Percentiles rank a stretch among this genome's conserved stretches.
Conservation (phyloP, 92 coral and sea anemone genomes). For the Metridium senile region DNA sequence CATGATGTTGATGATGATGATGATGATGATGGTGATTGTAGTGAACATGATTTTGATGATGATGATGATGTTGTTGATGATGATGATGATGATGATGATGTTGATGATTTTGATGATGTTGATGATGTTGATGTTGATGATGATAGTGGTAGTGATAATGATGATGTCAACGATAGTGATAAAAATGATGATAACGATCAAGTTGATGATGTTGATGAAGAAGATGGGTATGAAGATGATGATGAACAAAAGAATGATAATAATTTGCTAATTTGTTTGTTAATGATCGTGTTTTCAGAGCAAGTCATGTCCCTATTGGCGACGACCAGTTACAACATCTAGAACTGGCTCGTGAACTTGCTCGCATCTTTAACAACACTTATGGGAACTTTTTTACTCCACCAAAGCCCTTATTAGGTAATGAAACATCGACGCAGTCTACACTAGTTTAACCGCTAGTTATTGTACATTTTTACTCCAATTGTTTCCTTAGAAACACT, state of each 20-base stretch:
- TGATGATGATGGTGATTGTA: too few species aligned
- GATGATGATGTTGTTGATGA: not conserved
- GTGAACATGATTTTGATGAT: not conserved
- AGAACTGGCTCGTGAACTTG: conserved; percentile 84
- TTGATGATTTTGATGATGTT: too few species aligned
- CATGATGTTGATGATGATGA: too few species aligned
- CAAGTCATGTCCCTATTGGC: conserved; percentile 85
- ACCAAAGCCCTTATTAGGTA: conserved; percentile 75
- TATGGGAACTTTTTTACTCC: conserved; percentile 63
- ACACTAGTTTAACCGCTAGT: too few species aligned
- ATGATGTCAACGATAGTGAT: not conserved
- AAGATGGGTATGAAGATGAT: too few species aligned
- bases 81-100: not conserved
- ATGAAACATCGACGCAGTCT: too few species aligned
- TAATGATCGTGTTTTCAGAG: conserved; percentile 49
- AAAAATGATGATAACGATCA: not conserved
- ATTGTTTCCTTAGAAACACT: too few species aligned
- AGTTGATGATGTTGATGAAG: too few species aligned
- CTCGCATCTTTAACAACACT: conserved; percentile 63
- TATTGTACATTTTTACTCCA: too few species aligned
- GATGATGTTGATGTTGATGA: too few species aligned
- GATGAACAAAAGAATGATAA: too few species aligned
- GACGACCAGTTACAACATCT: conserved; percentile 86
- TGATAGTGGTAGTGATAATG: not conserved
- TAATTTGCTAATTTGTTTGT: too few species aligned